Percentiles rank a stretch among this genome's conserved stretches.
phyloP scores from a whole-genome alignment of 1,140 invertebrate species.

The Platyscapa corneri region DNA sequence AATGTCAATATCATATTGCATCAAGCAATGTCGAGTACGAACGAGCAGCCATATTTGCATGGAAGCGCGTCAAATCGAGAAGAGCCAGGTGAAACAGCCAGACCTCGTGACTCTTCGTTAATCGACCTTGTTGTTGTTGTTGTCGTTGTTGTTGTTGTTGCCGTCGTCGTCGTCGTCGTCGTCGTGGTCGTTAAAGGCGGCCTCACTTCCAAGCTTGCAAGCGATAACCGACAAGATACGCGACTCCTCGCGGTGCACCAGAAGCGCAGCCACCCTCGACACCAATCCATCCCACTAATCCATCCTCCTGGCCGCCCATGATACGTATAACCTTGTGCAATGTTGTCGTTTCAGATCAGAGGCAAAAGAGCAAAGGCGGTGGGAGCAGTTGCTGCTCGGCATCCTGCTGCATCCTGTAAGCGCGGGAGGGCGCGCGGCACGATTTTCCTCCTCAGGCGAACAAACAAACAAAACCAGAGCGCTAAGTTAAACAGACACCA shows the following conservation, averaged over 20 bases:
- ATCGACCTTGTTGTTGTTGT: too few species aligned
- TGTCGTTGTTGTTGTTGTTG: too few species aligned
- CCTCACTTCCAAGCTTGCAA: too few species aligned
- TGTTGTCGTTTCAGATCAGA: constrained; percentile 85
- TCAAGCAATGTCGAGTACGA: background rate
- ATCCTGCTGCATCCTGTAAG: constrained; percentile 93
- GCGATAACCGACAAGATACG: too few species aligned
- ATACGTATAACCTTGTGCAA: background rate
- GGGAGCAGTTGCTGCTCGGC: constrained; percentile 93
- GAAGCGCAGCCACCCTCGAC: too few species aligned
- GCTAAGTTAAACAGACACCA: background rate
- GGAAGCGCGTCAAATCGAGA: too few species aligned
- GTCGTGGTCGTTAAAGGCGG: too few species aligned
- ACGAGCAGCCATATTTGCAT: background rate
- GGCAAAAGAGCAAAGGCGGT: constrained; percentile 95
- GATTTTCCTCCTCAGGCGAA: background rate
- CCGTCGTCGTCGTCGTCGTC: too few species aligned
- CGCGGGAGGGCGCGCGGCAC: constrained; percentile 2
- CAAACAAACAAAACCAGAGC: background rate
- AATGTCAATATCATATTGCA: background rate
- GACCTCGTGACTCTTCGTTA: too few species aligned
- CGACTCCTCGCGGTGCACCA: too few species aligned
- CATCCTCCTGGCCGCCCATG: background rate
- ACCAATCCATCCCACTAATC: too few species aligned
- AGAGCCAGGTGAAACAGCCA: too few species aligned